A percentile compares a stretch with the other conserved stretches of the same genome.
Evolutionary conservation across 2,113 vertebrate species (phyloP).

Genomic region (Oenanthe melanoleuca): DNA sequence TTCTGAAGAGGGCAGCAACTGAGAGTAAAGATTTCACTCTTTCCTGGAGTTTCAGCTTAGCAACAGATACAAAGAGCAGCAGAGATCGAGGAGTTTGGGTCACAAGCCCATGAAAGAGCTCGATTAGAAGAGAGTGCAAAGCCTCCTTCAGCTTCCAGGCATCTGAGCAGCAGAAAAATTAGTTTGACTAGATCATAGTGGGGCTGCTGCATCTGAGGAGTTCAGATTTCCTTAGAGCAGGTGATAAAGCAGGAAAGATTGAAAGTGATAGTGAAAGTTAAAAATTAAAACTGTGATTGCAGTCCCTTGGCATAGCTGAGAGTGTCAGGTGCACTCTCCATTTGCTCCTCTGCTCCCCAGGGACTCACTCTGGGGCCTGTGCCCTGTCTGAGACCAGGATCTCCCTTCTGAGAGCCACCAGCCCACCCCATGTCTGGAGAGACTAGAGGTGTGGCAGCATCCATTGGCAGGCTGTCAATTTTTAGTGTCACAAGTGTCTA

Average conservation of each 20-base stretch:
- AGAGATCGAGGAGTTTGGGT: rapidly evolving
- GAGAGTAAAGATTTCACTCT: neutral
- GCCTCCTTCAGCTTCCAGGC: neutral
- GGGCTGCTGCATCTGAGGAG: neutral
- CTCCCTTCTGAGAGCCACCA: neutral
- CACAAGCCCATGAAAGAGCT: neutral
- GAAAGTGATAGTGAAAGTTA: neutral
- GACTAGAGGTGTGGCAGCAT: neutral
- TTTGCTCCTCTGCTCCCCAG: neutral
- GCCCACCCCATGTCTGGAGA: rapidly evolving
- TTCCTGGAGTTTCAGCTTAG: neutral
- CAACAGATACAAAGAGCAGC: neutral
- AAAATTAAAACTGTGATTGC: rapidly evolving
- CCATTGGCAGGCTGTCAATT: neutral
- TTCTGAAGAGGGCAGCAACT: neutral
- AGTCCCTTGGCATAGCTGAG: neutral
- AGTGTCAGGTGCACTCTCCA: rapidly evolving
- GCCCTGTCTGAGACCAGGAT: neutral
- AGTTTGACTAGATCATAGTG: neutral
- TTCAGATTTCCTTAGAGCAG: neutral
- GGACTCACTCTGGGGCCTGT: neutral
- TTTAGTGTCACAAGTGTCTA: neutral
- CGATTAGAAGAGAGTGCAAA: neutral
- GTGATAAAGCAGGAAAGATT: neutral
- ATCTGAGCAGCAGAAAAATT: neutral